Percentiles rank a stretch among this genome's conserved stretches.
phyloP scores from a whole-genome alignment of 2,888 invertebrate genomes.

The Nomada fabriciana region DNA sequence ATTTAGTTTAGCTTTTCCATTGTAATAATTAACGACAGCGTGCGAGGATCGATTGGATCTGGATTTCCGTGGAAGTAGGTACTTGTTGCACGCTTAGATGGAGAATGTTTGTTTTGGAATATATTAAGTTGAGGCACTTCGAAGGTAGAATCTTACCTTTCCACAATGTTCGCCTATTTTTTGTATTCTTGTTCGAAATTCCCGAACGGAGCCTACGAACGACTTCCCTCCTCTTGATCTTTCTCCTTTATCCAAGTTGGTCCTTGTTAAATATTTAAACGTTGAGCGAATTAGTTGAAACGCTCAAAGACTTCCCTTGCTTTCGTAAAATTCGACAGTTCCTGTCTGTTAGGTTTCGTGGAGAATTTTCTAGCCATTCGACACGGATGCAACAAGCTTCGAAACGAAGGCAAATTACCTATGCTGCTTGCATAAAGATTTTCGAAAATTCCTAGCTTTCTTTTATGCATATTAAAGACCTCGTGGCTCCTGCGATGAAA shows the following conservation, averaged over 20 bases:
- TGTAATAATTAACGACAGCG: too few species aligned
- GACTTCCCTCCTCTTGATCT: conserved; percentile 24
- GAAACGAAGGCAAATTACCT: conserved; percentile 16
- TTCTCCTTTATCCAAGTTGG: conserved; percentile 22
- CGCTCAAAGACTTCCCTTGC: background rate
- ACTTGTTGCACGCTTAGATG: too few species aligned
- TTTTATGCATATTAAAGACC: conserved; percentile 49
- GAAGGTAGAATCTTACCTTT: background rate
- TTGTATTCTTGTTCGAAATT: background rate
- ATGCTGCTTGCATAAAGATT: conserved; percentile 36
- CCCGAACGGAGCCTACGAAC: background rate
- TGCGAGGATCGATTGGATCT: too few species aligned
- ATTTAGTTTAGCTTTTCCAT: too few species aligned
- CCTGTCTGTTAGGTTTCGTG: background rate
- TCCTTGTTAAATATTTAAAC: conserved; percentile 8
- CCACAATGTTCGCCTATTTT: background rate
- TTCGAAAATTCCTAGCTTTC: conserved; percentile 36
- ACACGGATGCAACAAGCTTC: conserved; percentile 27
- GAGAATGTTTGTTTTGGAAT: too few species aligned
- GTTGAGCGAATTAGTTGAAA: conserved; percentile 16
- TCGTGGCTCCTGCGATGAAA: conserved; percentile 24
- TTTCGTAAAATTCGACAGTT: conserved; percentile 2
- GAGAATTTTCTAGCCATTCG: background rate
- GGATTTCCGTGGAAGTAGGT: too few species aligned
- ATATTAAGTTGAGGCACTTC: background rate